Base-by-base conservation (phyloP, 2,797 vertebrate genomes). In the Catharus ustulatus region DNA sequence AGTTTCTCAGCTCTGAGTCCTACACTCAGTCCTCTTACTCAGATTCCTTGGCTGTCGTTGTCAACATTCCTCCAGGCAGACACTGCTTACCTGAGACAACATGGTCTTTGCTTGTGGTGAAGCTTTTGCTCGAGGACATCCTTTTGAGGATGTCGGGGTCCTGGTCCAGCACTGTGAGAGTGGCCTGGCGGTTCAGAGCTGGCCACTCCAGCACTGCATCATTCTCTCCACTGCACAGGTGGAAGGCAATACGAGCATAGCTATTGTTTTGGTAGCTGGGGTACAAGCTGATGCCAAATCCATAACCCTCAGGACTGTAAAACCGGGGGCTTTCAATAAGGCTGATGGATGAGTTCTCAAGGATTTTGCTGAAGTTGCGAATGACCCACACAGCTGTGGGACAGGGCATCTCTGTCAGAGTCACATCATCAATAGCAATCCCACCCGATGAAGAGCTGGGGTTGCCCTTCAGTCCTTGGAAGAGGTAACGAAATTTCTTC, bases 141-240 rank as follows among this genome's bases (percentile, higher is more conserved):
- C 98, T 98, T 19, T 97, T 93, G 54, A 95, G 96, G 61, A 98
- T 77, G 3, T 99, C 98, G 0, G 99, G 97, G 79, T 99, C 98
- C 94, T 99, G 99, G 95, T 99, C 99, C 66, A 99, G 98, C 63
- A 99, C 97, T 3, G 98, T 98, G 52, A 99, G 76, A 0, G 96
- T 94, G 27, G 83, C 98, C 96, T 99, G 99, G 69, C 98, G 98
- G 97, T 99, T 98, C 42, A 98, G 91, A 5, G 97, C 98, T 0
- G 99, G 99, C 99, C 99, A 99, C 91, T 99, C 97, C 96, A 99
- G 92, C 49, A 98, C 97, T 4, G n/a, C 97, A 9, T 99, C 99
- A 0, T 99, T 98, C 30, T 98, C 98, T 17, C 99, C 99, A 23
- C 98, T 99, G 96, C 90, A 96, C 95, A 99, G 71, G 93, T 99